These are phyloP conservation scores for Exaiptasia diaphana DNA, from an alignment of 64 coral and sea anemone species.

Conservation along the genomic window DNA sequence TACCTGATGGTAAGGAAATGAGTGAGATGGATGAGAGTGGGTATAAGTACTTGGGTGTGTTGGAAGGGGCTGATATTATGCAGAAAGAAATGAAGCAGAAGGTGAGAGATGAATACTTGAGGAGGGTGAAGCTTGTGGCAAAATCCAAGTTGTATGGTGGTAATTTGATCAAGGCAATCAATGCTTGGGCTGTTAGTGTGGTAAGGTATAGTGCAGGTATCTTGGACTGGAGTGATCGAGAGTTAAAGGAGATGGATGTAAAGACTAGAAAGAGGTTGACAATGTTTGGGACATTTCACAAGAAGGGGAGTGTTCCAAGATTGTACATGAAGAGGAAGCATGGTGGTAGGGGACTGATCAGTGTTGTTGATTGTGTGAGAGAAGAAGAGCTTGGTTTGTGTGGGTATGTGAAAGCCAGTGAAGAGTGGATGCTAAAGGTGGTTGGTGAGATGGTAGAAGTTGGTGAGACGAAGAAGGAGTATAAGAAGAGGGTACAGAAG, in stretches of 20 bases:
- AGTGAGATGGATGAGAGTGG: background rate
- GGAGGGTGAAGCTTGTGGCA: background rate
- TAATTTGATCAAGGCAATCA: conserved; percentile 2
- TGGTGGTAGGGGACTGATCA: background rate
- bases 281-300: background rate
- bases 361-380: background rate
- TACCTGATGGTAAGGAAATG: conserved; percentile 7
- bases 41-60: conserved; percentile 13
- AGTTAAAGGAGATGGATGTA: background rate
- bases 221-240: background rate
- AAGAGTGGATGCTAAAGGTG: background rate
- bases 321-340: background rate
- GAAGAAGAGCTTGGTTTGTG: background rate
- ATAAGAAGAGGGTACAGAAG: no score
- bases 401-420: background rate
- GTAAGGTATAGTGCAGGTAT: background rate
- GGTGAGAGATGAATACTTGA: background rate
- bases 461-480: no score
- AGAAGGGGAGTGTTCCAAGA: background rate
- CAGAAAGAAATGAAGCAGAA: background rate
- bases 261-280: conserved; percentile 10
- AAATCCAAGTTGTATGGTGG: background rate
- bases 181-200: background rate
- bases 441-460: no score
- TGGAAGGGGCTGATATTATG: background rate